Evolutionary conservation across 2,113 vertebrate genomes (phyloP), one percentile per base, ranked within the genome.

Genomic region (Xenus cinereus): DNA sequence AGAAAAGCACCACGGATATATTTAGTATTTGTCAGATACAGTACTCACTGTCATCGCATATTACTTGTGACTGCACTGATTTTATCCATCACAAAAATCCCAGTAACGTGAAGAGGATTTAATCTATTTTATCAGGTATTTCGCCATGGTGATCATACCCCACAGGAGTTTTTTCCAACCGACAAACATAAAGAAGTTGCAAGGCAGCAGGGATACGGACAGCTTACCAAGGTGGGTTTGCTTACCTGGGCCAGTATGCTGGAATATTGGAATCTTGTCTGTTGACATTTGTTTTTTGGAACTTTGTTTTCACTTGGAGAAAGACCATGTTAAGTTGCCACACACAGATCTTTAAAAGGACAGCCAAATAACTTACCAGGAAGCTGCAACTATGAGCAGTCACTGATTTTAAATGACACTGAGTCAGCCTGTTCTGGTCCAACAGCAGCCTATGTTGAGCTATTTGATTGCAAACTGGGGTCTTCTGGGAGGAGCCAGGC

Each of bases 91-190:
- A 74, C 43, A 71, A 80, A 59, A 68, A 15, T 13, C 27, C 15
- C 32, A 51, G 14, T 48, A 82, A 81, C 2, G 4, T 2, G 13
- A 79, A 48, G n/a, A 13, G 8, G 89, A 89, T 64, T 84, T 37
- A 24, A 32, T 60, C 46, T 54, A 2, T 84, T 96, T 97, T 96
- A 93, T 45, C 93, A 99, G 99, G 95, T 99, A 30, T 99, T 98
- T 94, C 97, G 98, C 28, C 99, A 99, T 20, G 99, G 99, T 39
- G 99, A 99, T 95, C 98, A 99, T 91, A 99, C 98, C 15, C 98
- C 99, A 14, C 98, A 98, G 45, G 97, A 98, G 75, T 98, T 98
- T 17, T 99, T 98, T 92, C 99, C 98, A 81, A 98, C 94, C 0
- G 98, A 99, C 74, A 98, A 98, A 57, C 97, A 99, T 72, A 98